phyloP scores from a whole-genome alignment of 2,888 invertebrate species.

The Smittia sp. region DNA sequence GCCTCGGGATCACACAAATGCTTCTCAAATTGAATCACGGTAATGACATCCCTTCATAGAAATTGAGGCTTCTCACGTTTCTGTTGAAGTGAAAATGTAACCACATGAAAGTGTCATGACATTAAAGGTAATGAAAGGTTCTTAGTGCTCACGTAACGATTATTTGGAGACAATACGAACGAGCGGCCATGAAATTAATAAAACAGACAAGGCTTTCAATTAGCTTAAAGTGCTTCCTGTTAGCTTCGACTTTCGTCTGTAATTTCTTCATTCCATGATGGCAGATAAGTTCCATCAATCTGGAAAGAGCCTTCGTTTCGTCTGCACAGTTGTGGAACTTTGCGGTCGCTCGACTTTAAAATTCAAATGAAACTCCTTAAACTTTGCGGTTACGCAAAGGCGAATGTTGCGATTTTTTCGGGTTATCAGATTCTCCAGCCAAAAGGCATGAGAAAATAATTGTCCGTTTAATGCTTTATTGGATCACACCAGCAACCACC shows the following conservation, averaged over 20 bases:
- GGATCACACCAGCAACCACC: slow-evolving; percentile 24
- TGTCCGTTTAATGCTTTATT: slow-evolving; percentile 22
- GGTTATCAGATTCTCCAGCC: not conserved
- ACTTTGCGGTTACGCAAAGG: slow-evolving; percentile 1
- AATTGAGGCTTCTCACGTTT: slow-evolving; percentile 31
- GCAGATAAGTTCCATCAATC: not conserved
- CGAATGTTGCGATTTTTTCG: slow-evolving; percentile 1
- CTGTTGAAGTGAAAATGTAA: not conserved
- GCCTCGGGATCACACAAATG: too few species aligned
- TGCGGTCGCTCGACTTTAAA: slow-evolving; percentile 5
- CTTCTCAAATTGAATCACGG: slow-evolving; percentile 32
- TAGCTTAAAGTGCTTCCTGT: slow-evolving; percentile 38
- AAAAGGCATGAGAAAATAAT: slow-evolving; percentile 8
- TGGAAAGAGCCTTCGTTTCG: not conserved
- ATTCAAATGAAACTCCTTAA: not conserved
- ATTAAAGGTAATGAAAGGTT: slow-evolving; percentile 38
- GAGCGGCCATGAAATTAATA: slow-evolving; percentile 21
- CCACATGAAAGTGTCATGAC: slow-evolving; percentile 30
- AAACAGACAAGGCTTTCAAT: slow-evolving; percentile 23
- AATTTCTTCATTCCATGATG: slow-evolving; percentile 7
- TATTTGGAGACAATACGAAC: slow-evolving; percentile 7
- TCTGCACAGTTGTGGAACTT: not conserved
- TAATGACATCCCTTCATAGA: slow-evolving; percentile 34
- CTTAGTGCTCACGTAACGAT: not conserved
- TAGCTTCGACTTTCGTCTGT: not conserved